These are phyloP conservation scores for Megastigmus dorsalis DNA, from an alignment of 2,888 invertebrate species.

Conservation along the genomic window DNA sequence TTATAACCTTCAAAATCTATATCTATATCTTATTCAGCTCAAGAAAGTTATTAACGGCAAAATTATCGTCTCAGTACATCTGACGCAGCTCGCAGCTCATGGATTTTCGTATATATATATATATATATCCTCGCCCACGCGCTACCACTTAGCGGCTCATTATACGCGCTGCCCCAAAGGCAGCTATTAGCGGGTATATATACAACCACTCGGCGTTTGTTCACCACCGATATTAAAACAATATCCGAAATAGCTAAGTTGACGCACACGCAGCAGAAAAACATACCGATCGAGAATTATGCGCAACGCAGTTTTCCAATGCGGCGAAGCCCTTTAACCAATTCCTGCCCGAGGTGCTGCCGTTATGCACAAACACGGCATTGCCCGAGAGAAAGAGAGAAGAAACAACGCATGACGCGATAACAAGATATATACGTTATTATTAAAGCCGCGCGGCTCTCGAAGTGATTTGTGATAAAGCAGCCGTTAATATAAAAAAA, in stretches of 20 bases:
- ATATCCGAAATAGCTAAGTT: conserved; percentile 11
- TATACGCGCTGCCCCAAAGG: not conserved
- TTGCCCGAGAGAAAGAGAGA: conserved; percentile 1
- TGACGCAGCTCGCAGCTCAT: not conserved
- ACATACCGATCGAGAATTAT: too few relatives aligned
- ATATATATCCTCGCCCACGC: conserved; percentile 25
- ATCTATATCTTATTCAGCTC: too few relatives aligned
- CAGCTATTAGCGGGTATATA: conserved; percentile 28
- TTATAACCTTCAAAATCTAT: too few relatives aligned
- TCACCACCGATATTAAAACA: conserved; percentile 12
- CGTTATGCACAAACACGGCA: too few relatives aligned
- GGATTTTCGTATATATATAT: conserved; percentile 30
- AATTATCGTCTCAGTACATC: too few relatives aligned
- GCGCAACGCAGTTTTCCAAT: too few relatives aligned
- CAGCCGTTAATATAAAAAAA: conserved; percentile 3
- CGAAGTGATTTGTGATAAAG: conserved; percentile 35
- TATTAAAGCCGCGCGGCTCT: conserved; percentile 30
- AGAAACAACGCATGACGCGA: conserved; percentile 30
- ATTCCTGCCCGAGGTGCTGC: not conserved
- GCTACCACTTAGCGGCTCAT: conserved; percentile 10
- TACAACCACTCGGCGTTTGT: conserved; percentile 1
- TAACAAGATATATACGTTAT: conserved; percentile 49
- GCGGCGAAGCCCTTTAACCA: too few relatives aligned
- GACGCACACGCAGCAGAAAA: too few relatives aligned
- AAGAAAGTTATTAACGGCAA: too few relatives aligned